These are phyloP conservation scores for Cariama cristata DNA, from an alignment of 2,113 vertebrate genomes.

Conservation along the genomic window DNA sequence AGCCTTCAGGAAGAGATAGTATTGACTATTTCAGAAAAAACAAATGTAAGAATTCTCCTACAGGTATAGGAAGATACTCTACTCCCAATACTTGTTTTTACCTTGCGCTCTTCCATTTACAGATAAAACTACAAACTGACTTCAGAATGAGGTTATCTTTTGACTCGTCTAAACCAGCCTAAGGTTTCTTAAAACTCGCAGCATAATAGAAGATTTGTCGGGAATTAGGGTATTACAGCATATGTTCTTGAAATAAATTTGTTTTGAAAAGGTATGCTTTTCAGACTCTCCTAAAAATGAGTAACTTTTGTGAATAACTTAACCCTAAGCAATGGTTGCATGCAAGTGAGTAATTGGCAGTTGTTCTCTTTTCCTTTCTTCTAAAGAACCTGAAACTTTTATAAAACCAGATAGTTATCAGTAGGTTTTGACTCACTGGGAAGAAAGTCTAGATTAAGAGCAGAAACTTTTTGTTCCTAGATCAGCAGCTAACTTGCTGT, in stretches of 20 bases:
- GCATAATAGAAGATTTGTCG: neutral
- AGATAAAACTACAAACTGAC: neutral
- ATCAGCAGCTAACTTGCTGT: neutral
- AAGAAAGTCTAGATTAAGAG: neutral
- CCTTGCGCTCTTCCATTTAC: neutral
- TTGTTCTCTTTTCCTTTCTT: neutral
- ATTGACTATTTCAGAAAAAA: neutral
- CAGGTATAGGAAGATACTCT: neutral
- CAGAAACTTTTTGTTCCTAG: slow-evolving; percentile 11
- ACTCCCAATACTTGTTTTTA: neutral
- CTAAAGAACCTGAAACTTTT: neutral
- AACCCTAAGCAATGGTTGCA: neutral
- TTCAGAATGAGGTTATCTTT: neutral
- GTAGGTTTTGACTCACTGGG: neutral
- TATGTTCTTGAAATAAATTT: neutral
- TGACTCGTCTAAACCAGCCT: neutral
- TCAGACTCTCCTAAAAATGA: neutral
- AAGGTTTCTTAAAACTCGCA: neutral
- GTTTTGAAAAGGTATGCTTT: neutral
- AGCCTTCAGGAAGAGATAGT: neutral
- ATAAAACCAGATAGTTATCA: neutral
- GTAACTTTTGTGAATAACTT: neutral
- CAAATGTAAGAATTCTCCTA: neutral
- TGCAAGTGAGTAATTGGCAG: neutral
- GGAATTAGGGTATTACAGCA: neutral